Percentiles rank a stretch among this genome's conserved stretches.
Conservation (phyloP, 1,140 invertebrate species). For the Microplitis demolitor region DNA sequence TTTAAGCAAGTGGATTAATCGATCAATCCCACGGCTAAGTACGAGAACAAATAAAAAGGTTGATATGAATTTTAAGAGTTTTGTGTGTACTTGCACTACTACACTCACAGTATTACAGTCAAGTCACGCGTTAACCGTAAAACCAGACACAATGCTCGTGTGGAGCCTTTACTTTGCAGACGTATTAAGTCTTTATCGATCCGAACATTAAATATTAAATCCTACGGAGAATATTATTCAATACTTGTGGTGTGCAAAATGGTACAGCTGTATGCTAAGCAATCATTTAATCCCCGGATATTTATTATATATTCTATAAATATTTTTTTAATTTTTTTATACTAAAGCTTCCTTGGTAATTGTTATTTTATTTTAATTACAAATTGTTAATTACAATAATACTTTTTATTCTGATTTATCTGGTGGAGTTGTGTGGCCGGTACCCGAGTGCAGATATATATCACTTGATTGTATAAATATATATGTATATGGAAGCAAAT, state of each 20-base stretch:
- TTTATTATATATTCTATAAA: too few species aligned
- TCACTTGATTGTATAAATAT: neutral
- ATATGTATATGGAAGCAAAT: neutral
- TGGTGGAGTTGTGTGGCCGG: neutral
- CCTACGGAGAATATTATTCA: constrained; percentile 46
- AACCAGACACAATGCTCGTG: constrained; percentile 23
- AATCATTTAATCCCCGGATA: neutral
- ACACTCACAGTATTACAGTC: too few species aligned
- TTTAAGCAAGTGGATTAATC: too few species aligned
- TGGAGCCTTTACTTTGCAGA: constrained; percentile 29
- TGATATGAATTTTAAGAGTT: too few species aligned
- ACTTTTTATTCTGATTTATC: constrained; percentile 12
- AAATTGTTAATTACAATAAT: too few species aligned
- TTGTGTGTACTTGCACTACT: too few species aligned
- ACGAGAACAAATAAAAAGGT: too few species aligned
- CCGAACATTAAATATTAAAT: constrained; percentile 50
- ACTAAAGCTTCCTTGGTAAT: too few species aligned
- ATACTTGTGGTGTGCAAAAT: constrained; percentile 38
- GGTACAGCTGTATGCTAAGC: constrained; percentile 32
- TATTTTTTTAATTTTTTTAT: too few species aligned
- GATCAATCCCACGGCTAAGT: too few species aligned
- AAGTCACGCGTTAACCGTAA: constrained; percentile 3
- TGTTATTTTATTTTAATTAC: too few species aligned
- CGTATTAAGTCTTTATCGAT: constrained; percentile 44
- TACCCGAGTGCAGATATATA: neutral